These are phyloP conservation scores for Eupithecia pulchellata DNA, from an alignment of 2,888 invertebrate genomes.

Conservation along the genomic window DNA sequence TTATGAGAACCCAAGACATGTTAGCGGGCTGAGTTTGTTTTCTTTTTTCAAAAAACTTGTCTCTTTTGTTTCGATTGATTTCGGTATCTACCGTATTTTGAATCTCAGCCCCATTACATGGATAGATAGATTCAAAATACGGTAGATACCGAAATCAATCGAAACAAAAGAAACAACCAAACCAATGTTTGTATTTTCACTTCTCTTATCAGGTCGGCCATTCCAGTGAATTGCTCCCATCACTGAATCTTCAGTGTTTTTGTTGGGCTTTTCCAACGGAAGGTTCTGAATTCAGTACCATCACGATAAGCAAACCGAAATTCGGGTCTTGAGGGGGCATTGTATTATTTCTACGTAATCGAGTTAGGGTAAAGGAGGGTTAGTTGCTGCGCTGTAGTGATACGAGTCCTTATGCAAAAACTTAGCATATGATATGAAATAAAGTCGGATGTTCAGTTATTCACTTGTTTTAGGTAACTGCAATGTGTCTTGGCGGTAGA, in stretches of 20 bases:
- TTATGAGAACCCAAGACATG: not conserved
- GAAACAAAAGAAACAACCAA: not conserved
- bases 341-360: conserved; percentile 37
- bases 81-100: not conserved
- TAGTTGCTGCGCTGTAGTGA: not conserved
- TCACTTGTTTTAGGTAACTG: not conserved
- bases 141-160: conserved; percentile 1
- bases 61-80: conserved; percentile 3
- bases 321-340: conserved; percentile 30
- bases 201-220: not conserved
- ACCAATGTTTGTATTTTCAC: conserved; percentile 6
- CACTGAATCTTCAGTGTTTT: too few relatives aligned
- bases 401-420: not conserved
- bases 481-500: not conserved
- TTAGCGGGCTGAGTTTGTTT: not conserved
- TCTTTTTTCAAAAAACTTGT: not conserved
- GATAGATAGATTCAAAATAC: too few relatives aligned
- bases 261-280: not conserved
- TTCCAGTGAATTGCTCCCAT: conserved; percentile 5
- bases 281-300: conserved; percentile 16
- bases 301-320: conserved; percentile 35
- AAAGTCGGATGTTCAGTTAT: not conserved
- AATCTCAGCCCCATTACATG: too few relatives aligned
- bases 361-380: not conserved
- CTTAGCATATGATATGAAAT: not conserved